phyloP scores from a whole-genome alignment of 2,888 invertebrate species.

The Heliothis peltigera region DNA sequence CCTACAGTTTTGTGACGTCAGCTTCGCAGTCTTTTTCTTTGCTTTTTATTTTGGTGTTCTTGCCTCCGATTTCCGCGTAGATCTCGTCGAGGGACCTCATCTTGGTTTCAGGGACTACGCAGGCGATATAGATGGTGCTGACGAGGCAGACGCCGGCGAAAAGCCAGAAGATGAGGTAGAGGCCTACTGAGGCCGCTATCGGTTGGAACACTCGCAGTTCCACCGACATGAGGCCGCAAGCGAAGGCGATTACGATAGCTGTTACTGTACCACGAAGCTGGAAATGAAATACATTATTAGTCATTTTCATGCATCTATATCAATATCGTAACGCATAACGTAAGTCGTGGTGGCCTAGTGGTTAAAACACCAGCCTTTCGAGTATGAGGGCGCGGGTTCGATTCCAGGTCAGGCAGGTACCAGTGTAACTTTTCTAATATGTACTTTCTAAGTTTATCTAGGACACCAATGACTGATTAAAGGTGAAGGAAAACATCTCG shows the following conservation, averaged over 20 bases:
- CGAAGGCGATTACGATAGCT: conserved; percentile 82
- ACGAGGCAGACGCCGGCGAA: conserved; percentile 81
- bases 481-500: too few relatives aligned
- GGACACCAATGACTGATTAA: too few relatives aligned
- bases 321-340: too few relatives aligned
- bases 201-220: conserved; percentile 85
- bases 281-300: conserved; percentile 37
- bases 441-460: too few relatives aligned
- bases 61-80: conserved; percentile 80
- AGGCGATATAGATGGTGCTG: conserved; percentile 81
- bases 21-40: conserved; percentile 76
- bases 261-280: conserved; percentile 86
- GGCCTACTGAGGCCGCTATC: conserved; percentile 73
- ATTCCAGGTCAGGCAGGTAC: too few relatives aligned
- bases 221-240: conserved; percentile 81
- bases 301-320: too few relatives aligned
- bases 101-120: conserved; percentile 82
- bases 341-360: too few relatives aligned
- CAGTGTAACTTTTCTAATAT: too few relatives aligned
- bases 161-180: conserved; percentile 81
- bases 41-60: conserved; percentile 61
- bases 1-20: conserved; percentile 79
- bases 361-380: too few relatives aligned
- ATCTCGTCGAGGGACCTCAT: conserved; percentile 82
- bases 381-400: too few relatives aligned